Evolutionary conservation across 2,113 vertebrate genomes (phyloP), one percentile per base, ranked within the genome.

Genomic region (Embiotoca jacksoni): DNA sequence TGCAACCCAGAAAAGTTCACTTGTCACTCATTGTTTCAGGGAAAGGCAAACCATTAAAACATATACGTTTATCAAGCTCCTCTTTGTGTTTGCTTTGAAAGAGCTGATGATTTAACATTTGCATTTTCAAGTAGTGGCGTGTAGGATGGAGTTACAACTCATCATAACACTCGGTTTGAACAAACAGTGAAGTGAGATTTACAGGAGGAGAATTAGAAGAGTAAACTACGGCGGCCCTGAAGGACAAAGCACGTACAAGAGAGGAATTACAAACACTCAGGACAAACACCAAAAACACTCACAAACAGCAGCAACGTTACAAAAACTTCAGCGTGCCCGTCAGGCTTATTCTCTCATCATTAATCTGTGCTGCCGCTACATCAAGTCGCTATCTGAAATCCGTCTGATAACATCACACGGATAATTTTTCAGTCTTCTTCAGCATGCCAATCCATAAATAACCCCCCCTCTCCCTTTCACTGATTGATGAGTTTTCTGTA

Each of bases 1-100:
- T 77, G 50, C 56, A 77, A 65, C 56, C 57, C 67, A 81, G 75
- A 73, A 72, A 83, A 74, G n/a, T 35, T 67, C 32, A 55, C 55
- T 49, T 4, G 0, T 66, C 68, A 37, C 60, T 60, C 41, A 6
- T 47, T 68, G 53, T 64, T 75, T 69, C n/a, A 49, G 50, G 46
- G 56, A 49, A 39, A 63, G 30, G 41, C 30, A 59, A 60, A 72
- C 37, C 3, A 7, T 41, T 7, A 59, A 35, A 57, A 50, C 23
- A n/a, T 30, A 57, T 47, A 46, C 31, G 41, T 57, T 59, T 60
- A 36, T 62, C 74, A 31, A 65, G 37, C 13, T 16, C 3, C 3
- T 37, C 23, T 50, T 31, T 63, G 46, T 54, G 61, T 78, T 82
- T 59, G 33, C 41, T 59, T 65, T 70, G 30, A 81, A 55, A 49